Conservation (phyloP, 2,797 vertebrate species). For the Morus bassanus region DNA sequence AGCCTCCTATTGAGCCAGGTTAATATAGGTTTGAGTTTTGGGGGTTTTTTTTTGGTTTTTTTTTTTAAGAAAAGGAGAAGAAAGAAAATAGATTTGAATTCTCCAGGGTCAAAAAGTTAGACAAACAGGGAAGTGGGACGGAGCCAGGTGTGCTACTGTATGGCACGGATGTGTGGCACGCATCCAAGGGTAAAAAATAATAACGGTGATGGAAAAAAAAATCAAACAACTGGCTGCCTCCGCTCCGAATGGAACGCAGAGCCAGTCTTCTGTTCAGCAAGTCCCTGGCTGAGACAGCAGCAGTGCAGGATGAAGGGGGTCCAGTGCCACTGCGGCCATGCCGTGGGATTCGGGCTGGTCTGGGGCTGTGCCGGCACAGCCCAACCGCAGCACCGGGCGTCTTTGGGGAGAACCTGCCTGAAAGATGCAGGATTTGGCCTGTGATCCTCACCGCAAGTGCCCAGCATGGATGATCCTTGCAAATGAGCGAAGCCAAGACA, state of each 20-base stretch:
- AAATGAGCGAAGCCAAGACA: fast-evolving
- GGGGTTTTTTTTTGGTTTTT: neutral
- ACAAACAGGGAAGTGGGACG: conserved; percentile 5
- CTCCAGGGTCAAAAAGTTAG: conserved; percentile 63
- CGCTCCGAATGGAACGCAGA: fast-evolving
- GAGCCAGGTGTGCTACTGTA: neutral
- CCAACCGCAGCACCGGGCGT: fast-evolving
- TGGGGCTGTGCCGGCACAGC: neutral
- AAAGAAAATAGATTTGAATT: neutral
- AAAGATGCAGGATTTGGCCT: neutral
- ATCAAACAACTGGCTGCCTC: neutral
- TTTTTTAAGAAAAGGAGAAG: neutral
- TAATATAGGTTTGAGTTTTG: conserved; percentile 1
- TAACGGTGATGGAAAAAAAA: neutral
- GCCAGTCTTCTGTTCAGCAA: neutral
- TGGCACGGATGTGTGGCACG: fast-evolving
- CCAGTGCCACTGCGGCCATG: fast-evolving
- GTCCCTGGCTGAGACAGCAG: neutral
- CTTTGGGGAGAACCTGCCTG: neutral
- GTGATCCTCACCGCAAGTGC: neutral
- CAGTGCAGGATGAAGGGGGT: fast-evolving
- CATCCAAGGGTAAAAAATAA: neutral
- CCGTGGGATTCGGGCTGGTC: fast-evolving
- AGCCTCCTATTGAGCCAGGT: conserved; percentile 73
- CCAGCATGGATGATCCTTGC: neutral